A percentile compares a stretch with the other conserved stretches of the same genome.
Evolutionary conservation across 2,888 invertebrate genomes (phyloP).

Genomic region (Nebria brevicollis): DNA sequence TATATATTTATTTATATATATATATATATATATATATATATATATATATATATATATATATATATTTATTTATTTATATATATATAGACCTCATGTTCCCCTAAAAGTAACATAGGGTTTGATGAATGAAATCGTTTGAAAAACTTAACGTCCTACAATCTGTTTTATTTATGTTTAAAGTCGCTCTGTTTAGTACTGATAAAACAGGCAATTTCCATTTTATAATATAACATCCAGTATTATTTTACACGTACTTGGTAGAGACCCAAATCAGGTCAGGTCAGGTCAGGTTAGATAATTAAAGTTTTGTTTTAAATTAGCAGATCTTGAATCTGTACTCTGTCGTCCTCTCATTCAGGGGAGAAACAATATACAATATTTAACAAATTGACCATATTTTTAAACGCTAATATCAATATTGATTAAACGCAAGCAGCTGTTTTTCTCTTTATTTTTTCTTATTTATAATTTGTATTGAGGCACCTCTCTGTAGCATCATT

Average conservation of each 20-base stretch:
- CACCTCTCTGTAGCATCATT: constrained; percentile 42
- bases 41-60: no score
- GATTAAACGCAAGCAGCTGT: constrained; percentile 42
- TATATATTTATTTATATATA: no score
- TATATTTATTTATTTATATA: no score
- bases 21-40: no score
- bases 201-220: neutral
- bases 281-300: neutral
- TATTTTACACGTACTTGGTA: neutral
- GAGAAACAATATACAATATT: constrained; percentile 36
- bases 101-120: neutral
- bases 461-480: constrained; percentile 35
- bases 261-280: neutral
- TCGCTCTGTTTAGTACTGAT: neutral
- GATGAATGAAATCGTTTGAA: neutral
- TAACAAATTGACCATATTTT: constrained; percentile 51
- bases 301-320: constrained; percentile 19
- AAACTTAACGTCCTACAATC: neutral
- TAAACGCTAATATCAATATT: constrained; percentile 47
- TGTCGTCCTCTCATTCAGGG: constrained; percentile 32
- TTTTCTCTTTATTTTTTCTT: neutral
- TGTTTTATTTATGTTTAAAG: neutral
- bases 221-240: neutral
- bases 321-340: constrained; percentile 44
- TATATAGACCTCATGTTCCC: neutral